Evolutionary conservation across 1,140 invertebrate genomes (phyloP), one percentile per base, ranked within the genome.

Genomic region (Drosophila neocordata): DNA sequence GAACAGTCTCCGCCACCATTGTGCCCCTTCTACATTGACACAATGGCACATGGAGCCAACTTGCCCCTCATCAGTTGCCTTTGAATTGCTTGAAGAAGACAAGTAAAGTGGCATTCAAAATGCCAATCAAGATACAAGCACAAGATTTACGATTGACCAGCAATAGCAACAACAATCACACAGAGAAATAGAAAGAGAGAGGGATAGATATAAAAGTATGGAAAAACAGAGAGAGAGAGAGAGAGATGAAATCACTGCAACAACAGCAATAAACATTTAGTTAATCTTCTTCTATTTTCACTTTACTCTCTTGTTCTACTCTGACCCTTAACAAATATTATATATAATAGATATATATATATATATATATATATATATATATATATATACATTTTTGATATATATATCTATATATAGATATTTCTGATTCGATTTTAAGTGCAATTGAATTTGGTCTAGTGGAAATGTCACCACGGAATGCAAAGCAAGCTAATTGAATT

Each of bases 141-240:
- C 58, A 58, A 70, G 71, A 82, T 82, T 82, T 82, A 83, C 79
- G 75, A 83, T 75, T 79, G 75, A 68, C 67, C 74, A 59, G 69
- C 55, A 73, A 38, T 57, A 61, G 60, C 57, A 59, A 35, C 41
- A 60, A 37, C 67, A 67, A n/a, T 31, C 27, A 31, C 34, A 48
- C 8, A 18, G 31, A 65, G 13, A 59, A 35, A 34, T 41, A 52
- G 20, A 34, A 34, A 68, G 15, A 48, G 15, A 41, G 11, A 41
- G 13, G 20, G 41, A 48, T 4, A 48, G 41, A 8, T 4, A 35
- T 6, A 34, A 34, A 44, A 7, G 8, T 13, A 15, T 4, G 8
- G 41, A 48, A 4, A 9, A 15, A 0, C 4, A n/a, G 13, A 12
- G 13, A 11, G 8, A 11, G n/a, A 8, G 8, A 18, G 13, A 24